phyloP scores from a whole-genome alignment of 2,113 vertebrate species.

The Dromiciops gliroides region DNA sequence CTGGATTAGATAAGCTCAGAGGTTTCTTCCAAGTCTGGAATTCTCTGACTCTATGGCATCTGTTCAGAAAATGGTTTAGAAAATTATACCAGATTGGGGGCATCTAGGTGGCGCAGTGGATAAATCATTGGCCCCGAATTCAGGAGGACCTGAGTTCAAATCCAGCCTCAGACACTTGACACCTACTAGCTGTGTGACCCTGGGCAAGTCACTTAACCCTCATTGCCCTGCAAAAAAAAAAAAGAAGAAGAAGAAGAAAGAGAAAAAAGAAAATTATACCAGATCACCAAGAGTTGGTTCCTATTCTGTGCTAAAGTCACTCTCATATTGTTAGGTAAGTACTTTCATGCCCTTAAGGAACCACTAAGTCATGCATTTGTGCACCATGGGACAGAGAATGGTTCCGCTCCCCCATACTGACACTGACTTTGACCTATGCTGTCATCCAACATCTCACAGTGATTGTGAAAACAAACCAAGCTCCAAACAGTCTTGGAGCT shows the following conservation, averaged over 20 bases:
- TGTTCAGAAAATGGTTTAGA: conserved; percentile 26
- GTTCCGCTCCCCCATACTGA: conserved; percentile 54
- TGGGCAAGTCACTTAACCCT: too few relatives aligned
- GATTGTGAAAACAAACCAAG: background rate
- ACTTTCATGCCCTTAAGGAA: background rate
- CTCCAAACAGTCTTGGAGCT: conserved; percentile 55
- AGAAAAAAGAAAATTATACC: conserved; percentile 12
- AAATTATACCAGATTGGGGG: background rate
- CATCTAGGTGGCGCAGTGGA: too few relatives aligned
- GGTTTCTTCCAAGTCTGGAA: background rate
- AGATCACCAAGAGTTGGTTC: background rate
- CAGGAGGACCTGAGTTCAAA: too few relatives aligned
- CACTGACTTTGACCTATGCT: conserved; percentile 55
- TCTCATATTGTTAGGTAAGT: background rate
- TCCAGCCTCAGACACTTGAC: too few relatives aligned
- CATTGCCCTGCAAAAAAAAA: too few relatives aligned
- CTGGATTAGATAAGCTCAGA: background rate
- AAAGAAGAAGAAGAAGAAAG: too few relatives aligned
- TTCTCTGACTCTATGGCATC: background rate
- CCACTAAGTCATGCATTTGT: background rate
- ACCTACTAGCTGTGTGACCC: too few relatives aligned
- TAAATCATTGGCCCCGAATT: too few relatives aligned
- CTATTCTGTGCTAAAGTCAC: background rate
- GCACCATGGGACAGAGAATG: conserved; percentile 26
- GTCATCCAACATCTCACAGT: conserved; percentile 68